Evolutionary conservation across 2,888 invertebrate species (phyloP).

Genomic region (Sinelater perroti): DNA sequence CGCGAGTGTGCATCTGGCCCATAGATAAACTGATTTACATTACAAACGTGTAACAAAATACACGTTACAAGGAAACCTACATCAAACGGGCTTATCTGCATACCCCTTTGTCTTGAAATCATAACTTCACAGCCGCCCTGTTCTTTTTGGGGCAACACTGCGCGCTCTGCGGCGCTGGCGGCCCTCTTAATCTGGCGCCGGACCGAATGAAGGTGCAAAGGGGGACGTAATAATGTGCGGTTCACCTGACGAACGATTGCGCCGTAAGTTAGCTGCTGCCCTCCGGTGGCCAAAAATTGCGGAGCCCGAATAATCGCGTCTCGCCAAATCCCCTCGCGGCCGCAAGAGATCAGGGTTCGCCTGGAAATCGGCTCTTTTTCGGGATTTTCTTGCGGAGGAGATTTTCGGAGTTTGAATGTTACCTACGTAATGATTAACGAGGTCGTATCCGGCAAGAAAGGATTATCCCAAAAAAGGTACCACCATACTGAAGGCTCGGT

Average conservation of each 20-base stretch:
- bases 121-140: conserved; percentile 13
- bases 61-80: conserved; percentile 10
- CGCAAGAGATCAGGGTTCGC: too few relatives aligned
- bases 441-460: too few relatives aligned
- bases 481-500: too few relatives aligned
- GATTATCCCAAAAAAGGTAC: too few relatives aligned
- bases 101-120: conserved; percentile 20
- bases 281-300: neutral
- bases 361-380: too few relatives aligned
- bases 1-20: conserved; percentile 4
- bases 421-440: too few relatives aligned
- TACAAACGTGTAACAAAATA: conserved; percentile 26
- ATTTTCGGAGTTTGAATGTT: too few relatives aligned
- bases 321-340: neutral
- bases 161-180: conserved; percentile 13
- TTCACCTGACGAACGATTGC: conserved; percentile 19
- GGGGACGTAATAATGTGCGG: conserved; percentile 23
- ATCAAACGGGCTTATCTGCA: conserved; percentile 22
- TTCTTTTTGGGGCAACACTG: conserved; percentile 21
- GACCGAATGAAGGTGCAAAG: conserved; percentile 18
- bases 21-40: conserved; percentile 21
- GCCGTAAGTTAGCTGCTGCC: neutral
- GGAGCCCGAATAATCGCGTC: neutral
- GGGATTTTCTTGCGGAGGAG: too few relatives aligned
- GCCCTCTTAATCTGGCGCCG: conserved; percentile 19